A percentile compares a stretch with the other conserved stretches of the same genome.
Evolutionary conservation across 35 echinoderm and acorn worm genomes (phyloP).

Genomic region (Heliocidaris erythrogramma): DNA sequence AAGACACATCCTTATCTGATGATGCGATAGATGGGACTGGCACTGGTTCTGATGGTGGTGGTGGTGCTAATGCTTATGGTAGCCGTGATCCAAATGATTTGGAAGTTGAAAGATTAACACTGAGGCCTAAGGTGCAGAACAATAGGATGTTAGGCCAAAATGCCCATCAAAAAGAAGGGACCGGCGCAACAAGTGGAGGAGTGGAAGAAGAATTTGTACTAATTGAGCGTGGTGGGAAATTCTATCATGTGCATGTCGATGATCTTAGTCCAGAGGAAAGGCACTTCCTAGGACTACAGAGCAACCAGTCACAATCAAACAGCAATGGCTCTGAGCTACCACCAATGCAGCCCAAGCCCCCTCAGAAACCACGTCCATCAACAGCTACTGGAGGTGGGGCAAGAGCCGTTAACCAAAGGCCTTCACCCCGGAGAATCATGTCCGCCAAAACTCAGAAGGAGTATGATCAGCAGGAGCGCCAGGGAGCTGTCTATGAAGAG

Average conservation of each 20-base stretch:
- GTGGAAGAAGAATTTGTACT: conserved; percentile 65
- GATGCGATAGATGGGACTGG: conserved; percentile 5
- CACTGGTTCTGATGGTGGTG: neutral
- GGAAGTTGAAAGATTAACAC: conserved; percentile 53
- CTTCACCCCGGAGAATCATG: conserved; percentile 60
- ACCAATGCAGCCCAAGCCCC: conserved; percentile 53
- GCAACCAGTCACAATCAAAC: neutral
- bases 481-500: neutral
- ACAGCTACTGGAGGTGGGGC: conserved; percentile 62
- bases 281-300: conserved; percentile 56
- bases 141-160: neutral
- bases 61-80: neutral
- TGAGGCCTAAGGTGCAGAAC: neutral
- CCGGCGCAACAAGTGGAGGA: neutral
- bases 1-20: neutral
- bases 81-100: conserved; percentile 59
- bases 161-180: neutral
- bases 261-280: conserved; percentile 78
- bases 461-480: neutral
- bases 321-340: neutral
- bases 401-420: conserved; percentile 29
- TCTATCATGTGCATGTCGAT: conserved; percentile 76
- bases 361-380: conserved; percentile 62
- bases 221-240: conserved; percentile 89
- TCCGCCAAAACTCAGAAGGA: conserved; percentile 73